Base-by-base conservation (phyloP, 2,797 vertebrate genomes). In the Sebastolobus alascanus region DNA sequence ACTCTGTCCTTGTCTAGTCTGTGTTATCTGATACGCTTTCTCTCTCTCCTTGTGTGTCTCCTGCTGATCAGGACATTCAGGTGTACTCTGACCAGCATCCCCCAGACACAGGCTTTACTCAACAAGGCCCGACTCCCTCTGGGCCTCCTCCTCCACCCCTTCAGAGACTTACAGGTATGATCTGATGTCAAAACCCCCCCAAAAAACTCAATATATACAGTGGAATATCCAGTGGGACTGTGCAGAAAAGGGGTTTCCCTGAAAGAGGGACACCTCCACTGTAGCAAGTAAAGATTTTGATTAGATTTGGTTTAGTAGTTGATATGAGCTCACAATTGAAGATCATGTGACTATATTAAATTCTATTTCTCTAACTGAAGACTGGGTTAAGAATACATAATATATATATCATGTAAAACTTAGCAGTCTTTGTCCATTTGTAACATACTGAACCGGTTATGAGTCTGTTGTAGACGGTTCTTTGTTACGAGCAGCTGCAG, bases 111-210 rank as follows among this genome's bases (percentile, higher is more conserved):
- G 92, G 96, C 97, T 65, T 93, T 99, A 76, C 92, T 99, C 91
- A 99, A 97, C 90, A 99, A 99, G 95, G 99, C 98, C 77, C 95
- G 98, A 8, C 97, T 99, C 75, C 99, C 99, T 5, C 94, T 99
- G 87, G 99, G 99, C 37, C 95, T 99, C 76, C 91, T 99, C 55
- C 94, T 99, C 5, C 98, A 99, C 94, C 98, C 99, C 61, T 99
- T 99, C 93, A 97, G 97, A 95, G 98, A 99, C 92, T 86, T 99
- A 68, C 97, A 97, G 95, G 98, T 99, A 96, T 0, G 20, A 55
- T 12, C 13, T 10, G 22, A 40, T 54, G 29, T 7, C 13, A 16
- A 6, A 13, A 54, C 4, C 2, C 3, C 29, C 3, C 37, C 1
- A 6, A 4, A 70, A 22, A 31, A 40, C 4, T 13, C 18, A 33